phyloP scores from a whole-genome alignment of 1,140 invertebrate genomes.

The Ceratina japonica region DNA sequence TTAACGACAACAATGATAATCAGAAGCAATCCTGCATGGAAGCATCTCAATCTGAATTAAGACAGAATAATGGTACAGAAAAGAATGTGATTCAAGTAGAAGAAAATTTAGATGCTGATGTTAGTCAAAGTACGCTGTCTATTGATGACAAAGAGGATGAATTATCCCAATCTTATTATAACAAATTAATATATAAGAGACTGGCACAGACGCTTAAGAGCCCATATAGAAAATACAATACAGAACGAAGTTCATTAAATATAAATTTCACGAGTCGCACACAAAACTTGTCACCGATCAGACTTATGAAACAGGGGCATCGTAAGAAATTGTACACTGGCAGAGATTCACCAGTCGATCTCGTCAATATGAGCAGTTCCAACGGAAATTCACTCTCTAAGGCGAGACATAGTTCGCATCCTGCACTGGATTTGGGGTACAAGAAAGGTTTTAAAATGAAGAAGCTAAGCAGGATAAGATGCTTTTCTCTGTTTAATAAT shows the following conservation, averaged over 20 bases:
- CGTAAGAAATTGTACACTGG: slow-evolving; percentile 66
- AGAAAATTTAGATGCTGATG: neutral
- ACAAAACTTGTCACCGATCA: neutral
- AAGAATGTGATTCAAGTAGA: neutral
- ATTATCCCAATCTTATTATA: neutral
- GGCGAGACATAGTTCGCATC: slow-evolving; percentile 48
- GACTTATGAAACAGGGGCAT: neutral
- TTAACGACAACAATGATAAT: neutral
- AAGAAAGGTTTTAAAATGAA: neutral
- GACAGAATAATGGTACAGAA: neutral
- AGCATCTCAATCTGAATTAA: neutral
- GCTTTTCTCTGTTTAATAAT: neutral
- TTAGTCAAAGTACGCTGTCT: too few relatives aligned
- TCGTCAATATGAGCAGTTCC: slow-evolving; percentile 33
- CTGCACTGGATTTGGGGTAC: slow-evolving; percentile 52
- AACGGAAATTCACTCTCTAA: neutral
- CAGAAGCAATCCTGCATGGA: neutral
- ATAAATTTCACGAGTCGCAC: accelerated
- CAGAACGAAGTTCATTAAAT: neutral
- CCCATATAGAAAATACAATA: neutral
- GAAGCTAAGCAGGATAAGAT: neutral
- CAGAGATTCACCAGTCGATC: slow-evolving; percentile 62
- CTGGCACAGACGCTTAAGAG: neutral
- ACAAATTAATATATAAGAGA: neutral
- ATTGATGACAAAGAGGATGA: neutral